Percentiles rank a stretch among this genome's conserved stretches.
Conservation (phyloP, 2,888 invertebrate genomes). For the Macrosiphum euphorbiae region DNA sequence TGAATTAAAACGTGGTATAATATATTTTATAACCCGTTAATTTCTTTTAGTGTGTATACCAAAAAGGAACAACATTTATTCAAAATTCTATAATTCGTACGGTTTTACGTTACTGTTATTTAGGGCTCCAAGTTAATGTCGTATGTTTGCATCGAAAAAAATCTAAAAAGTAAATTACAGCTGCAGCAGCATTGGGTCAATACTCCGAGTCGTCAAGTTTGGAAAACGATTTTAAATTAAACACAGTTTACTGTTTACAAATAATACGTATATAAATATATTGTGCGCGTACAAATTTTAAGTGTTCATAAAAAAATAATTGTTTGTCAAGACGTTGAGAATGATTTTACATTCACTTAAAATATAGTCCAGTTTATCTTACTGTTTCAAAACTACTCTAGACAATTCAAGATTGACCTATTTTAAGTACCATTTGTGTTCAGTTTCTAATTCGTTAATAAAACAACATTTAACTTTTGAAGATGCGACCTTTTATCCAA, state of each 20-base stretch:
- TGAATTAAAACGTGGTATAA: background rate
- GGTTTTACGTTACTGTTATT: background rate
- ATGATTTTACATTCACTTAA: conserved; percentile 2
- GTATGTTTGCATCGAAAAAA: background rate
- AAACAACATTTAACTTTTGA: background rate
- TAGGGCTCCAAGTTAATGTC: background rate
- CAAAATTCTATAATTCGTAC: background rate
- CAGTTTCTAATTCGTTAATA: background rate
- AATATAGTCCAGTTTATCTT: background rate
- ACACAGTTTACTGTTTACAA: background rate
- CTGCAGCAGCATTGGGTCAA: background rate
- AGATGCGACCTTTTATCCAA: background rate
- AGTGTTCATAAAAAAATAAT: conserved; percentile 13
- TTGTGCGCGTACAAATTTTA: background rate
- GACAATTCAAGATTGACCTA: conserved; percentile 10
- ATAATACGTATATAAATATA: background rate
- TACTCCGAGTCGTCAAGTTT: background rate
- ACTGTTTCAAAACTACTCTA: background rate
- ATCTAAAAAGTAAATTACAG: background rate
- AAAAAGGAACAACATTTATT: no score
- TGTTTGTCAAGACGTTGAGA: background rate
- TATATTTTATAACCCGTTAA: background rate
- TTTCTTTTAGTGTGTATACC: background rate
- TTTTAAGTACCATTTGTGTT: background rate
- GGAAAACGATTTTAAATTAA: background rate